Evolutionary conservation across 1,140 invertebrate species (phyloP).

Genomic region (Thaumetopoea pityocampa): DNA sequence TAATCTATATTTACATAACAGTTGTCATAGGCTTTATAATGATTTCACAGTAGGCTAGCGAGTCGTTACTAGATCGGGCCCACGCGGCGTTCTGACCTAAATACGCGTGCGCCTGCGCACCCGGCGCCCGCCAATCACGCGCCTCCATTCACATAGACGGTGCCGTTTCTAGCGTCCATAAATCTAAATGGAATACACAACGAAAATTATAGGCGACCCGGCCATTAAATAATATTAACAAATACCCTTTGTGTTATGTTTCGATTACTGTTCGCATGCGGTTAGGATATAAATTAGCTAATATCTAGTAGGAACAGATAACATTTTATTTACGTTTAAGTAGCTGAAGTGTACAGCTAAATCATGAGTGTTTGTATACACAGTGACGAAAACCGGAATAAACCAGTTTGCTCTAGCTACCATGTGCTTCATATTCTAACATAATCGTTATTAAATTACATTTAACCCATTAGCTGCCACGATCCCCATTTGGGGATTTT

Average conservation of each 20-base stretch:
- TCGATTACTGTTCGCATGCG: neutral
- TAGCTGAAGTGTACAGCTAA: too few relatives aligned
- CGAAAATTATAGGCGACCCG: conserved; percentile 30
- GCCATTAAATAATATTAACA: conserved; percentile 38
- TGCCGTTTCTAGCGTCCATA: conserved; percentile 50
- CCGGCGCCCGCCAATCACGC: conserved; percentile 62
- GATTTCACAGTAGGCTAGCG: conserved; percentile 15
- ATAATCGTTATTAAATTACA: too few relatives aligned
- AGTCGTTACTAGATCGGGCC: conserved; percentile 52
- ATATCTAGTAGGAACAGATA: too few relatives aligned
- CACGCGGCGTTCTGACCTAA: conserved; percentile 65
- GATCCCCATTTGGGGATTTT: too few relatives aligned
- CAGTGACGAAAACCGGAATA: too few relatives aligned
- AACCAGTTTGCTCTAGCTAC: too few relatives aligned
- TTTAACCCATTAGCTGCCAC: too few relatives aligned
- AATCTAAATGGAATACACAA: conserved; percentile 35
- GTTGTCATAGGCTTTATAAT: conserved; percentile 10
- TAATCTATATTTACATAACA: conserved; percentile 10
- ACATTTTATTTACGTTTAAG: too few relatives aligned
- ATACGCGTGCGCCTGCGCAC: conserved; percentile 57
- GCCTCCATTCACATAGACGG: conserved; percentile 59
- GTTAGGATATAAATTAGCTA: neutral
- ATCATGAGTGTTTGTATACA: too few relatives aligned
- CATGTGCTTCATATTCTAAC: too few relatives aligned
- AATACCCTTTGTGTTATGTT: conserved; percentile 35